Percentiles rank a stretch among this genome's conserved stretches.
Conservation (phyloP, 2,797 vertebrate genomes). For the Chloroceryle amazona region DNA sequence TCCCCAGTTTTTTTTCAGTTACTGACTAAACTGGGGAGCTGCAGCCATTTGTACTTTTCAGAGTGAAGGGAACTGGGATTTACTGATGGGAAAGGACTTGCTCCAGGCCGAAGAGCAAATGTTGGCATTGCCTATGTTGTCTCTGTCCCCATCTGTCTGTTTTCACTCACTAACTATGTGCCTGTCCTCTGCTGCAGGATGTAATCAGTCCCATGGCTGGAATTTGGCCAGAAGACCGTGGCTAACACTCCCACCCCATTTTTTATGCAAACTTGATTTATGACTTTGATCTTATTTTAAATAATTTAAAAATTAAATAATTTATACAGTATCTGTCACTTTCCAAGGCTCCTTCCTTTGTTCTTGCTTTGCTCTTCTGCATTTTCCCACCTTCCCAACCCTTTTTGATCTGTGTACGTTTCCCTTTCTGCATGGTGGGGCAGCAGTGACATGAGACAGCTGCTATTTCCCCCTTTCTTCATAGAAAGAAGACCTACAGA, state of each 20-base stretch:
- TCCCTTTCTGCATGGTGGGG: neutral
- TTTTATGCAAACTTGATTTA: slow-evolving; percentile 69
- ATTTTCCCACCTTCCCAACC: neutral
- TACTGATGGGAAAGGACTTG: neutral
- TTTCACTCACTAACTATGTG: neutral
- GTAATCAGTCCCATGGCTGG: neutral
- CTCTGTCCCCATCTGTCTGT: neutral
- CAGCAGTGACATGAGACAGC: neutral
- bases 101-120: neutral
- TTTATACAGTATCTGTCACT: slow-evolving; percentile 53
- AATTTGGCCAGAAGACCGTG: slow-evolving; percentile 16
- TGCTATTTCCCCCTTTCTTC: neutral
- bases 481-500: neutral
- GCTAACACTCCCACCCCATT: slow-evolving; percentile 34
- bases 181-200: neutral
- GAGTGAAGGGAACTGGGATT: neutral
- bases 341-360: slow-evolving; percentile 45
- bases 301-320: slow-evolving; percentile 71
- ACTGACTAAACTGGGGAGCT: neutral
- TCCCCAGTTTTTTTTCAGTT: neutral
- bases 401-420: neutral
- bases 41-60: neutral
- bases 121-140: neutral
- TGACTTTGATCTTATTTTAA: slow-evolving; percentile 63
- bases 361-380: slow-evolving; percentile 31